Evolutionary conservation across 64 coral and sea anemone genomes (phyloP), one percentile per base, ranked within the genome.

Genomic region (Montipora sp.): DNA sequence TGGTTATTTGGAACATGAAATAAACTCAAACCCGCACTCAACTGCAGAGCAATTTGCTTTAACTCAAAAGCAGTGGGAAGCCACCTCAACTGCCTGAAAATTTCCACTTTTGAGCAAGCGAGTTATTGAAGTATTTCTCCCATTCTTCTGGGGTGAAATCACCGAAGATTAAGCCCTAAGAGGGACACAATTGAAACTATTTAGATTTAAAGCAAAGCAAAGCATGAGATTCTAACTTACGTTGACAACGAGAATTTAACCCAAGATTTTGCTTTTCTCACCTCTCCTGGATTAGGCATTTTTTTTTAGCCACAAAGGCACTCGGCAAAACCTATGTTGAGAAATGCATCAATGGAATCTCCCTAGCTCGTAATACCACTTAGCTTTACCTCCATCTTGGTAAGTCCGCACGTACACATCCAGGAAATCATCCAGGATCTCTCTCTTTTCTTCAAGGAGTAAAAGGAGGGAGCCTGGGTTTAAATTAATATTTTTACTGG

Each of bases 141-240:
- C 92, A 97, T 65, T 97, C 95, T 59, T 92, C 89, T 55, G 87
- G 61, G n/a, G 95, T 90, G 48, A 97, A 97, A 88, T 94, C 92
- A 46, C 95, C 95, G 88, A 97, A 97, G 48, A 73, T 43, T 75
- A 97, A 79, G 55, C 92, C 75, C 95, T 97, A 44, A 43, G 8
- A 48, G 75, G 49, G 61, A 84, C 12, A 43, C 47, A 46, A 83
- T 83, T 83, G 36, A 46, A 46, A 36, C 36, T 36, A 36, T 36
- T 36, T 36, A 24, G 22, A 83, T 57, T 57, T 57, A 57, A 57
- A 6, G 11, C 53, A 57, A 57, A 57, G 6, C 7, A 6, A 57
- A 8, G 53, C 53, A 57, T 57, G 53, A 1, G 57, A 83, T 1
- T 12, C 13, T 13, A 59, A 80, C 15, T 19, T 80, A 55, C 2